Percentiles rank a stretch among this genome's conserved stretches.
These are phyloP conservation scores for Lasius fuliginosus DNA, from an alignment of 2,888 invertebrate species.

Conservation along the genomic window DNA sequence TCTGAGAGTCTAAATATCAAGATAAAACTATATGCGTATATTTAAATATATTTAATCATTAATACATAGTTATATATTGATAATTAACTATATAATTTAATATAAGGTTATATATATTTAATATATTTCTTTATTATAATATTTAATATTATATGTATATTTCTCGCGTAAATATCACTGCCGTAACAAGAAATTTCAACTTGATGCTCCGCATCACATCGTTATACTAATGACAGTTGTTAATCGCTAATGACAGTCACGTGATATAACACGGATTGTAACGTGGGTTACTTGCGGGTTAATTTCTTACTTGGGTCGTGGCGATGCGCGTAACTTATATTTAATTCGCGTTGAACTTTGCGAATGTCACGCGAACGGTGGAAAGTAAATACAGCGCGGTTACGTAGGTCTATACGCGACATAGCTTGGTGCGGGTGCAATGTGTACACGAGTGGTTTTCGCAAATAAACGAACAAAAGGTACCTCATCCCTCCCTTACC, in stretches of 20 bases:
- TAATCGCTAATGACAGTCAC: background rate
- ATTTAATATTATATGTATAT: background rate
- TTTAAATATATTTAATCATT: background rate
- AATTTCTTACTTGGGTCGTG: background rate
- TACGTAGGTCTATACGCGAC: background rate
- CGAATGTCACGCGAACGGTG: constrained; percentile 30
- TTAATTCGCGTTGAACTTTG: constrained; percentile 29
- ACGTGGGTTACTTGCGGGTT: background rate
- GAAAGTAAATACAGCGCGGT: constrained; percentile 13
- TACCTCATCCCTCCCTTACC: background rate
- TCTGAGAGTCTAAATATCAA: background rate
- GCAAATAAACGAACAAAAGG: constrained; percentile 9
- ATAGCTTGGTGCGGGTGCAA: background rate
- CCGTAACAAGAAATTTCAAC: background rate
- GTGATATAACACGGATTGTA: background rate
- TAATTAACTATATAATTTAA: background rate
- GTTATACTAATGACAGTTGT: background rate
- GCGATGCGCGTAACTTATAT: background rate
- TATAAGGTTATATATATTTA: background rate
- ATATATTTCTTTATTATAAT: too few species aligned
- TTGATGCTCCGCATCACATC: background rate
- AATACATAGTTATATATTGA: background rate
- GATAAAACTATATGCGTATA: background rate
- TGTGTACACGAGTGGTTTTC: constrained; percentile 12
- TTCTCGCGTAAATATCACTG: background rate